These are phyloP conservation scores for Empis livida DNA, from an alignment of 2,888 invertebrate genomes.

Conservation along the genomic window DNA sequence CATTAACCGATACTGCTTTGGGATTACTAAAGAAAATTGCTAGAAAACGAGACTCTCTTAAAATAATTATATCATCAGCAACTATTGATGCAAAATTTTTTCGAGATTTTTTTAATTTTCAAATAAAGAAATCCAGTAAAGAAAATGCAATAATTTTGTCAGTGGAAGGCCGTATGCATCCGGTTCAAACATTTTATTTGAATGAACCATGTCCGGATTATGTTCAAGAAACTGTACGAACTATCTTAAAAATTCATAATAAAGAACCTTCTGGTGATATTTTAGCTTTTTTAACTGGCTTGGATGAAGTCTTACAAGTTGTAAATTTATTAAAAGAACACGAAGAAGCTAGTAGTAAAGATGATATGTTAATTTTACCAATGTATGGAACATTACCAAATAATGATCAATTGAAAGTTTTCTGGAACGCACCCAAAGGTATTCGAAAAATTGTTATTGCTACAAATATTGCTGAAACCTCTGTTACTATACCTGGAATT, in stretches of 20 bases:
- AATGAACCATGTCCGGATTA: constrained; percentile 83
- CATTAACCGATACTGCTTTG: constrained; percentile 87
- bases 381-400: constrained; percentile 86
- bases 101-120: constrained; percentile 59
- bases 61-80: constrained; percentile 84
- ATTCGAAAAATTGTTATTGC: constrained; percentile 82
- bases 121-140: constrained; percentile 36
- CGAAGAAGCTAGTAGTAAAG: constrained; percentile 39
- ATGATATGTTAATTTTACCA: constrained; percentile 54
- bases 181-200: constrained; percentile 73
- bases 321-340: constrained; percentile 48
- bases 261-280: constrained; percentile 75
- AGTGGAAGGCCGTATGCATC: constrained; percentile 77
- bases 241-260: constrained; percentile 77
- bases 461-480: constrained; percentile 95
- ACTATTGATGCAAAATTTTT: constrained; percentile 88
- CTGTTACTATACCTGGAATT: constrained; percentile 87
- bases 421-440: constrained; percentile 54
- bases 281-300: constrained; percentile 83
- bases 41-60: constrained; percentile 66
- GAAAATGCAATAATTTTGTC: constrained; percentile 71
- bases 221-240: constrained; percentile 74
- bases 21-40: constrained; percentile 87
- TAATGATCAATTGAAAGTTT: constrained; percentile 68
- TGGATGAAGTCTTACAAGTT: constrained; percentile 82